phyloP scores from a whole-genome alignment of 2,888 invertebrate species.

The Drosophila ustulata region DNA sequence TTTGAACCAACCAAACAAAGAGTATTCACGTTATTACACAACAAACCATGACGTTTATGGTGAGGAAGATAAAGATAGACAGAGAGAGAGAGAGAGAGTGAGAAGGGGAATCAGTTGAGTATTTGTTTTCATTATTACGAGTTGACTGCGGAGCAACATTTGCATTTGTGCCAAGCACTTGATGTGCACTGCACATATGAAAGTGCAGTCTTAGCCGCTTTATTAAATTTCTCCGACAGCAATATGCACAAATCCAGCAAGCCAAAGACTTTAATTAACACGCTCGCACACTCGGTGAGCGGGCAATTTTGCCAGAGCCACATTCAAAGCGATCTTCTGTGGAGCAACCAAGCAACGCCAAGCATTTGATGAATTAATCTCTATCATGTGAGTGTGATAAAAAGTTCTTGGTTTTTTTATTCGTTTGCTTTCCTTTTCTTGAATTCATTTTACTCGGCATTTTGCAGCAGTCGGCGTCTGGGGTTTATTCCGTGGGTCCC shows the following conservation, averaged over 20 bases:
- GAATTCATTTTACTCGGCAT: slow-evolving; percentile 1
- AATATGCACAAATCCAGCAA: slow-evolving; percentile 4
- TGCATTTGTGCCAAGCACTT: slow-evolving; percentile 46
- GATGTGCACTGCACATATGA: slow-evolving; percentile 24
- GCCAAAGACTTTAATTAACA: slow-evolving; percentile 48
- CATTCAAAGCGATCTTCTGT: slow-evolving; percentile 16
- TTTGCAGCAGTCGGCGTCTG: slow-evolving; percentile 14
- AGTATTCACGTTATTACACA: slow-evolving; percentile 18
- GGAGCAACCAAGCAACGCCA: not conserved
- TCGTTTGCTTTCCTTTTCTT: slow-evolving; percentile 1
- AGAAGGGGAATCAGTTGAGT: slow-evolving; percentile 11
- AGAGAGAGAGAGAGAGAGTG: not conserved
- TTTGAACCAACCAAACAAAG: slow-evolving; percentile 13
- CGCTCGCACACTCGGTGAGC: slow-evolving; percentile 24
- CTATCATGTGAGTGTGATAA: slow-evolving; percentile 44
- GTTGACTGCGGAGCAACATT: slow-evolving; percentile 39
- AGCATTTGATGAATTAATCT: slow-evolving; percentile 61
- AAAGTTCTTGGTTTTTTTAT: slow-evolving; percentile 13
- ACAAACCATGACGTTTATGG: slow-evolving; percentile 35
- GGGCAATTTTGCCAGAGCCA: slow-evolving; percentile 17
- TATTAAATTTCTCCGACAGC: slow-evolving; percentile 42
- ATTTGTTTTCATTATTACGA: slow-evolving; percentile 45
- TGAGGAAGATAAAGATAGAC: not conserved
- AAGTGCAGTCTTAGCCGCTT: slow-evolving; percentile 30
- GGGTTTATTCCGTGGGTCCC: not conserved